Conservation (phyloP, 1,140 invertebrate species). For the Drosophila ambigua region DNA sequence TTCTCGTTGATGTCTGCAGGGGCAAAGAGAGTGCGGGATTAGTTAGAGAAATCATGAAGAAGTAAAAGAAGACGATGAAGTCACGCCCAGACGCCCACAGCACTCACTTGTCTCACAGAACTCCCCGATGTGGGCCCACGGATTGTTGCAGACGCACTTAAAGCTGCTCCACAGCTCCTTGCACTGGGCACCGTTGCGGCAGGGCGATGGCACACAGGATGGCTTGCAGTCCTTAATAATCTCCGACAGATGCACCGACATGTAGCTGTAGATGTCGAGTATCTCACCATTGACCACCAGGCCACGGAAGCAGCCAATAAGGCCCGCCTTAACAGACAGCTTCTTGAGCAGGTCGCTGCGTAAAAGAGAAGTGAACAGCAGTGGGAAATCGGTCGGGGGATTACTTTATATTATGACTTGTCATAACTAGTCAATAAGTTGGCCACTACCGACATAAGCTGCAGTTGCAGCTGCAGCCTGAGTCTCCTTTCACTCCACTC, state of each 20-base stretch:
- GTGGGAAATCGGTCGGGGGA: slow-evolving; percentile 16
- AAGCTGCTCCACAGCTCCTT: slow-evolving; percentile 96
- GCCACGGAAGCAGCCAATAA: slow-evolving; percentile 96
- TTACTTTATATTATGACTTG: slow-evolving; percentile 65
- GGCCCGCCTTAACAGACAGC: slow-evolving; percentile 92
- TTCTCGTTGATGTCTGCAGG: slow-evolving; percentile 93
- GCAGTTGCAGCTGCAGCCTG: slow-evolving; percentile 8
- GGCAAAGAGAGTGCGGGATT: neutral
- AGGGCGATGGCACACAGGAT: slow-evolving; percentile 96
- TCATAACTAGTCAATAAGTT: slow-evolving; percentile 75
- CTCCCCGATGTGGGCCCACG: slow-evolving; percentile 94
- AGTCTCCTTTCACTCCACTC: slow-evolving; percentile 1
- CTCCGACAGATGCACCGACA: slow-evolving; percentile 95
- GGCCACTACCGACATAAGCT: slow-evolving; percentile 38
- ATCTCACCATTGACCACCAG: slow-evolving; percentile 96
- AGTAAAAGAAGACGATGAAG: neutral
- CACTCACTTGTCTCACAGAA: slow-evolving; percentile 94
- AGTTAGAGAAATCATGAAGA: neutral
- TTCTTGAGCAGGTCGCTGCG: slow-evolving; percentile 91
- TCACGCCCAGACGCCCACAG: neutral
- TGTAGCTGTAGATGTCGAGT: slow-evolving; percentile 95
- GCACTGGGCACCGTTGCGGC: slow-evolving; percentile 94
- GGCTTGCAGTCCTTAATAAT: slow-evolving; percentile 97
- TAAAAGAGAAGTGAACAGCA: neutral
- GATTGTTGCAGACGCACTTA: slow-evolving; percentile 94